phyloP scores from a whole-genome alignment of 23 tunicate species.

The Styela plicata region DNA sequence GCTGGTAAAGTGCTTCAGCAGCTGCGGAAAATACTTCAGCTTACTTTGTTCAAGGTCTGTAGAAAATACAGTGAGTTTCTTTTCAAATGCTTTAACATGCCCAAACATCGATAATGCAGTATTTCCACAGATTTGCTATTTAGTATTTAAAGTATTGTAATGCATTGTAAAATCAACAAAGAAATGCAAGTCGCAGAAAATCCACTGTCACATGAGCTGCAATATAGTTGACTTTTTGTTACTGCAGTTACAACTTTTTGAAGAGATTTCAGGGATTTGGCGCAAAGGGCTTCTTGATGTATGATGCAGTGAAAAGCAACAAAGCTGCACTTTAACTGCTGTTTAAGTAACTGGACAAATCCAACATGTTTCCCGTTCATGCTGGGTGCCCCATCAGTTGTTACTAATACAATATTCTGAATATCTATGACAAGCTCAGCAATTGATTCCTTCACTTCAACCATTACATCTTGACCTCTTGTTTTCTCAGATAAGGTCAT shows the following conservation, averaged over 20 bases:
- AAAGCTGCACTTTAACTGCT: slow-evolving; percentile 8
- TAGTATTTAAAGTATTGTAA: neutral
- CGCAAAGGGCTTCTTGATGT: slow-evolving; percentile 37
- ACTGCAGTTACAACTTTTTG: neutral
- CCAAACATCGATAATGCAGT: slow-evolving; percentile 16
- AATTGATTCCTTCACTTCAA: slow-evolving; percentile 31
- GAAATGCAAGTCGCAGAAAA: neutral
- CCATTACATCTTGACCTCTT: slow-evolving; percentile 44
- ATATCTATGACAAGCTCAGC: slow-evolving; percentile 20
- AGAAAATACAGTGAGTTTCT: neutral
- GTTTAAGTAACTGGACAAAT: slow-evolving; percentile 15
- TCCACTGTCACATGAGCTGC: neutral
- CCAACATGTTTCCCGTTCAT: slow-evolving; percentile 37
- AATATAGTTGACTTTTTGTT: neutral
- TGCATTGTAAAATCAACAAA: neutral
- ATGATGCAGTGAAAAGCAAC: slow-evolving; percentile 29
- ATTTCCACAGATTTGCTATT: slow-evolving; percentile 11
- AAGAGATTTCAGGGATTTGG: neutral
- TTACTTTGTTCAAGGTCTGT: neutral
- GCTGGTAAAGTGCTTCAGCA: neutral
- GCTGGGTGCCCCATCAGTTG: slow-evolving; percentile 22
- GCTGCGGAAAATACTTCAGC: neutral
- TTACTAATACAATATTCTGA: slow-evolving; percentile 18
- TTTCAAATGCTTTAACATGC: slow-evolving; percentile 14
- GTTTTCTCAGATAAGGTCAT: slow-evolving; percentile 44